These are phyloP conservation scores for Prochilodus magdalenae DNA, from an alignment of 2,113 vertebrate species.

Conservation along the genomic window DNA sequence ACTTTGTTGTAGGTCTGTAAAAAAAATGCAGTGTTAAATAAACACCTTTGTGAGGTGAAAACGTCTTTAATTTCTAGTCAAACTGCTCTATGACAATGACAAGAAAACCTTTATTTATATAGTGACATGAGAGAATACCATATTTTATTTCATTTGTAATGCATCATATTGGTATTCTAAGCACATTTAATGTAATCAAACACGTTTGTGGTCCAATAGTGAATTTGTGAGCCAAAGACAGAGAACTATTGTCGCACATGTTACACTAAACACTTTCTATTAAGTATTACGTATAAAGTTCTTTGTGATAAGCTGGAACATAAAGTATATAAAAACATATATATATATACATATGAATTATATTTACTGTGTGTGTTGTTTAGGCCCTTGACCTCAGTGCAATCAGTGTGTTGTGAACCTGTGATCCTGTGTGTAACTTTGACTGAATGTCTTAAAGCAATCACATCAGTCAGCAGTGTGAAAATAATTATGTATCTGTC, in stretches of 20 bases:
- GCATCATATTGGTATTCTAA: slow-evolving; percentile 66
- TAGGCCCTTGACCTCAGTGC: slow-evolving; percentile 68
- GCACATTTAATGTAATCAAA: slow-evolving; percentile 38
- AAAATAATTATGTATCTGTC: slow-evolving; percentile 23
- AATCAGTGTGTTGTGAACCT: slow-evolving; percentile 63
- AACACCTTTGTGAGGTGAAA: slow-evolving; percentile 52
- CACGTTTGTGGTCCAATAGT: slow-evolving; percentile 62
- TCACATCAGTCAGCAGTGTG: slow-evolving; percentile 31
- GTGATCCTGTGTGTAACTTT: slow-evolving; percentile 56
- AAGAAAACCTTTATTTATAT: slow-evolving; percentile 59
- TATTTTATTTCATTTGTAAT: slow-evolving; percentile 67
- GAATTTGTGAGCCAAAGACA: slow-evolving; percentile 79
- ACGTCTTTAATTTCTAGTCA: slow-evolving; percentile 26
- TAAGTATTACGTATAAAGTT: too few species aligned
- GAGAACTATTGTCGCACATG: slow-evolving; percentile 62
- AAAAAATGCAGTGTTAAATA: slow-evolving; percentile 6
- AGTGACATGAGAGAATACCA: slow-evolving; percentile 69
- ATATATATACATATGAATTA: slow-evolving; percentile 10
- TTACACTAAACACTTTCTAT: slow-evolving; percentile 42
- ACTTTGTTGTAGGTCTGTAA: slow-evolving; percentile 41
- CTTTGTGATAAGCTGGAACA: slow-evolving; percentile 53
- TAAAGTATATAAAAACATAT: slow-evolving; percentile 40
- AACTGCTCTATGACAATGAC: slow-evolving; percentile 6
- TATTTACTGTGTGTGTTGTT: slow-evolving; percentile 50
- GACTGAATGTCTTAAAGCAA: slow-evolving; percentile 72